phyloP scores from a whole-genome alignment of 2,888 invertebrate genomes.

The Heliconius charithonia region DNA sequence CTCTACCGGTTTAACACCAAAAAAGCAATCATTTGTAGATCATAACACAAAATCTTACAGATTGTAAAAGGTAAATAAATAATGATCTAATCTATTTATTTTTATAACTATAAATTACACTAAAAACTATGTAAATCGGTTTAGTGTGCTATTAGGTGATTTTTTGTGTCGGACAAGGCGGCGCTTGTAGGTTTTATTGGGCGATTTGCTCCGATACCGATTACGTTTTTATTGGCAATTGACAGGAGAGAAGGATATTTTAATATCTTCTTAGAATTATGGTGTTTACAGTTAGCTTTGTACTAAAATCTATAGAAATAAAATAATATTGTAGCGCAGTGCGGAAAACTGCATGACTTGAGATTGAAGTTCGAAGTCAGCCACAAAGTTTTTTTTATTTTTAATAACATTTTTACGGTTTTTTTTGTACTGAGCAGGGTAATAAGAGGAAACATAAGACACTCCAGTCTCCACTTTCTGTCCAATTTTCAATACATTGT shows the following conservation, averaged over 20 bases:
- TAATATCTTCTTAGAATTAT: background rate
- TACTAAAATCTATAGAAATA: background rate
- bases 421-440: too few species aligned
- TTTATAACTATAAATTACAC: constrained; percentile 58
- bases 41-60: constrained; percentile 3
- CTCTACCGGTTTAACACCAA: background rate
- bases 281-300: background rate
- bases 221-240: constrained; percentile 22
- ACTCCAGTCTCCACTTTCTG: too few species aligned
- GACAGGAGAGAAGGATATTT: background rate
- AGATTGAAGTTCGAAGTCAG: background rate
- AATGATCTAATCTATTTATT: constrained; percentile 50
- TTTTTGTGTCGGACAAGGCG: constrained; percentile 42
- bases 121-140: constrained; percentile 49
- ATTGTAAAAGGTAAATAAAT: constrained; percentile 37
- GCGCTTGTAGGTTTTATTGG: constrained; percentile 48
- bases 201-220: constrained; percentile 22
- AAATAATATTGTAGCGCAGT: background rate
- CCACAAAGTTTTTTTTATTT: too few species aligned
- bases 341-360: background rate
- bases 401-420: too few species aligned
- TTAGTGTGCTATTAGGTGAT: constrained; percentile 52
- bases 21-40: background rate
- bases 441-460: too few species aligned
- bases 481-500: too few species aligned